Evolutionary conservation across 1,140 invertebrate species (phyloP), one percentile per base, ranked within the genome.

Genomic region (Gyrodactylus salaris): DNA sequence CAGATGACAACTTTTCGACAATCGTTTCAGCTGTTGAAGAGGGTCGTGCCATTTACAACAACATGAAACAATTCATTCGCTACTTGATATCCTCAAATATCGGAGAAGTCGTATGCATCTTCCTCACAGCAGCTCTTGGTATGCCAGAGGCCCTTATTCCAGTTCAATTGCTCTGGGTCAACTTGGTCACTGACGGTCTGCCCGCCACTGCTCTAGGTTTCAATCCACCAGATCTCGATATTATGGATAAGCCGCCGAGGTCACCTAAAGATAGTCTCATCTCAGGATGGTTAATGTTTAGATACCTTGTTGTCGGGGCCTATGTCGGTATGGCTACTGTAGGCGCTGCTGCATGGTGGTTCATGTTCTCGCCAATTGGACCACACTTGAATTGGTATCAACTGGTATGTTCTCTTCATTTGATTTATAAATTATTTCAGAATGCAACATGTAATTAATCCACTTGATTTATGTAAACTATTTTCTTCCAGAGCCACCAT

Each of bases 51-150:
- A 94, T 94, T 81, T 94, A 94, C 84, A 99, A 97, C 85, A 99
- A 99, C 87, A 99, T 98, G 95, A 99, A 99, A 83, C 95, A 99
- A 82, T 99, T 99, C 82, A 99, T 99, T 82, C 89, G 95, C 80
- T 99, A 99, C 81, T 85, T 99, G 76, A 99, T 99, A 80, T 98
- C 94, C 72, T 99, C 95, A 77, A 99, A 99, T 84, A 95, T 99
- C 84, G 95, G 95, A 85, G 95, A 99, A 69, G 71, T 72, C 27
- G 71, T 72, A 1, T 22, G 90, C 82, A 99, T 99, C 84, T 99
- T 99, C 87, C 84, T 99, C 83, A 98, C 95, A 77, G 95, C 95
- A 81, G 95, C 95, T 77, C 87, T 98, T 76, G 94, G 94, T 84
- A 87, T 99, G 77, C 95, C 95, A 74, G 95, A 99, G 84, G 94